Evolutionary conservation across 1,140 invertebrate species (phyloP).

Genomic region (Saccostrea echinata): DNA sequence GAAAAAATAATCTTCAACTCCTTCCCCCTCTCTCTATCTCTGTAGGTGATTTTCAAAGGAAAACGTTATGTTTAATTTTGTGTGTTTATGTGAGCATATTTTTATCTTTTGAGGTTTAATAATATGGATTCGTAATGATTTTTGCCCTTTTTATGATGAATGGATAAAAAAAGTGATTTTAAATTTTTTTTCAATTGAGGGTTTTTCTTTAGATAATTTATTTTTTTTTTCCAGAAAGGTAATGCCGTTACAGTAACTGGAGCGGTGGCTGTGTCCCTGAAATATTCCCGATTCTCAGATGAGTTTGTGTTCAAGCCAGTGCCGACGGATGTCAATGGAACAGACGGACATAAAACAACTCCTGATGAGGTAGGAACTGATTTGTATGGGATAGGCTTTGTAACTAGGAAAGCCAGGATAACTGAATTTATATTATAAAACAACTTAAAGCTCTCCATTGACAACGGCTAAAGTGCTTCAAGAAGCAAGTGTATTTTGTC

Average conservation of each 20-base stretch:
- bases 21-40: neutral
- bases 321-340: constrained; percentile 37
- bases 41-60: neutral
- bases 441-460: too few relatives aligned
- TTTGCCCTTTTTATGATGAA: neutral
- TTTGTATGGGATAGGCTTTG: neutral
- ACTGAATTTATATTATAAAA: too few relatives aligned
- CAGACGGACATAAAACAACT: too few relatives aligned
- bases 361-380: neutral
- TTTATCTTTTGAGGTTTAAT: too few relatives aligned
- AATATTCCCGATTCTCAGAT: constrained; percentile 61
- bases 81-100: neutral
- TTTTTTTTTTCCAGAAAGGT: constrained; percentile 52
- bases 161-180: too few relatives aligned
- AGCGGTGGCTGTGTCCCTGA: constrained; percentile 59
- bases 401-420: neutral
- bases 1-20: neutral
- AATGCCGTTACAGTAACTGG: constrained; percentile 57
- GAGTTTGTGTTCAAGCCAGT: constrained; percentile 65
- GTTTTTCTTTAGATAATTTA: neutral
- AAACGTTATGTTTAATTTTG: neutral
- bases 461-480: too few relatives aligned
- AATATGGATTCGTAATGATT: too few relatives aligned
- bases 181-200: neutral
- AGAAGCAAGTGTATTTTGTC: too few relatives aligned